Evolutionary conservation across 53 echinoderm and acorn worm genomes (phyloP), one percentile per base, ranked within the genome.

Genomic region (Echinometra lucunter): DNA sequence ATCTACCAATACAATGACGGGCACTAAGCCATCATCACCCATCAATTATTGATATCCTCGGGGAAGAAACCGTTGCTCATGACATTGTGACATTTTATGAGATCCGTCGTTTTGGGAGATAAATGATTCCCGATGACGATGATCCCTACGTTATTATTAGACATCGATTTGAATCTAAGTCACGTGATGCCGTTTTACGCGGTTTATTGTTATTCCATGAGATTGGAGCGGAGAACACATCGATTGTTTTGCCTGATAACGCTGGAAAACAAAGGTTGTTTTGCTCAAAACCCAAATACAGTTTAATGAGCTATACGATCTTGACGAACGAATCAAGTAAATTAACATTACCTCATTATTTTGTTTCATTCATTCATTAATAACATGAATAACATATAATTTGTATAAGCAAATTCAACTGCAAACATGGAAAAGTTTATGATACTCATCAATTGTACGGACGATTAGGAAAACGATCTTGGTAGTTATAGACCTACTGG

Each of bases 41-140:
- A 75, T 75, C 75, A 17, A 75, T 75, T 75, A 75, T 75, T 75
- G 75, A 40, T 75, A 28, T 75, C 75, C 75, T 75, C 75, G 75
- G 75, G 40, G 28, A 21, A 75, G 75, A 23, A 19, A 38, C 75
- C 15, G 40, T n/a, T 75, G 75, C 40, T 75, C 19, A 28, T 75
- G 75, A 75, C 75, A 75, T 75, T 75, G 40, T 75, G 38, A 75
- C 75, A 75, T 75, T 75, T 75, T 38, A 75, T 75, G 40, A 37
- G 75, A 40, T 75, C 75, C 2, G 75, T 75, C 75, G 19, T 75
- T 75, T n/a, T 38, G 75, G 75, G 18, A 75, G 75, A 75, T 75
- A 75, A 75, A 75, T 75, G 40, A 75, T 40, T 38, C 75, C 37
- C 75, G 75, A 75, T 75, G 75, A 75, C 75, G 16, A 40, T 17